Base-by-base conservation (phyloP, 2,113 vertebrate species). In the Leucoraja erinaceus region DNA sequence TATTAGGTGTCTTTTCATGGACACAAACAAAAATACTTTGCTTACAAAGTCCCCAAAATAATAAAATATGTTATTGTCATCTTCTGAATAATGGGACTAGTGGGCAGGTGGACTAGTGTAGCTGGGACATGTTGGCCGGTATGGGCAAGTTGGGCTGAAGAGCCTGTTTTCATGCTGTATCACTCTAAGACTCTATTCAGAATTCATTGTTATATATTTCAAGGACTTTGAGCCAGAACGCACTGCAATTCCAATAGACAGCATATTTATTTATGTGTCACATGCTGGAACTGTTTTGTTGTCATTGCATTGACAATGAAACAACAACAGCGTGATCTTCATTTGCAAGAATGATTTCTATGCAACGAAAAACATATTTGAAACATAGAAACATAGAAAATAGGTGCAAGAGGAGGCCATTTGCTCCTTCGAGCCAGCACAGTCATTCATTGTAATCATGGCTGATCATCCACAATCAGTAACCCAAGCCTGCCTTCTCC, bases 251-350 rank as follows among this genome's bases (percentile, higher is more conserved):
- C 38, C 31, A 20, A 18, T 28, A 54, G 33, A 70, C 68, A 90
- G 38, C 18, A 72, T 91, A 66, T 91, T 91, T 74, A 90, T 61
- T 33, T 33, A 90, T 0, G 9, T 25, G 90, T 94, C 93, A 70
- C 25, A 10, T 0, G 20, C 8, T 28, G 31, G 33, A 94, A 94
- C 76, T 95, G 93, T 47, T 93, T 95, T 94, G 38, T 68, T 68
- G 66, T 68, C 4, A 20, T 72, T 20, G 18, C 70, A 72, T 72
- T 72, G 14, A 22, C 70, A 20, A 20, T 18, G 68, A 4, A 70
- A 72, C 70, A 18, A 72, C 14, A 72, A 20, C 92, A 94, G 76
- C 93, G 94, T 93, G 77, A 56, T 0, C 22, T 94, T 93, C 86
- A 22, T 93, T 93, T 93, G 93, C 20, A 93, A 86, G 94, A 93